Evolutionary conservation across 2,888 invertebrate species (phyloP).

Genomic region (Lasioglossum oenotherae): DNA sequence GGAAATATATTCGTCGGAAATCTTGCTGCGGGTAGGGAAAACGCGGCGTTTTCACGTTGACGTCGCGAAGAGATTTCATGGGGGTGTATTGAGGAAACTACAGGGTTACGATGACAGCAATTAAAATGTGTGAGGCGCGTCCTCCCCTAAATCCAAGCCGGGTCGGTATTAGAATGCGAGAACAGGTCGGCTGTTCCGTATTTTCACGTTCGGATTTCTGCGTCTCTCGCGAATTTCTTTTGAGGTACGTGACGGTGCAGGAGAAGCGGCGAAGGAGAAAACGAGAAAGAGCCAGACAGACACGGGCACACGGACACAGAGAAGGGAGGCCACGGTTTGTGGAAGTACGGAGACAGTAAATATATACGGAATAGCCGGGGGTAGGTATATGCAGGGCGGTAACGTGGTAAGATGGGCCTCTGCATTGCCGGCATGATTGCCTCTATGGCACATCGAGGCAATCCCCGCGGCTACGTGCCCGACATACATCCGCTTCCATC

Average conservation of each 20-base stretch:
- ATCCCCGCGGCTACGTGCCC: slow-evolving; percentile 84
- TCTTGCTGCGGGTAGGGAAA: background rate
- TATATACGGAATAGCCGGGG: slow-evolving; percentile 70
- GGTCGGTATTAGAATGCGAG: slow-evolving; percentile 50
- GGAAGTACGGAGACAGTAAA: slow-evolving; percentile 74
- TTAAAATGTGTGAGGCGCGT: slow-evolving; percentile 21
- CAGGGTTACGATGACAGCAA: background rate
- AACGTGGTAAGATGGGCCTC: slow-evolving; percentile 83
- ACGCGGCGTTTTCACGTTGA: background rate
- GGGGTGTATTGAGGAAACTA: background rate
- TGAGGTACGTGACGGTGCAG: slow-evolving; percentile 55
- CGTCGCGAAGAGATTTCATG: background rate
- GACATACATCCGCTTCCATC: slow-evolving; percentile 83
- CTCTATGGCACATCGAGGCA: slow-evolving; percentile 84
- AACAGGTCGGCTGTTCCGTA: slow-evolving; percentile 46
- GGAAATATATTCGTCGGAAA: background rate
- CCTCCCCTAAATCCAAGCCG: slow-evolving; percentile 35
- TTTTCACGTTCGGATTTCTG: slow-evolving; percentile 59
- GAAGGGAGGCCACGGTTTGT: slow-evolving; percentile 55
- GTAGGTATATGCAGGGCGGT: slow-evolving; percentile 83
- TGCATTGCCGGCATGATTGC: slow-evolving; percentile 84
- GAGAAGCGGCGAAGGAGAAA: slow-evolving; percentile 7
- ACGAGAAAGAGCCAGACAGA: slow-evolving; percentile 2
- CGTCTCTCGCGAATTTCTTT: slow-evolving; percentile 65
- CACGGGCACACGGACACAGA: background rate